A percentile compares a stretch with the other conserved stretches of the same genome.
Conservation (phyloP, 2,888 invertebrate genomes). For the Pollenia amentaria region DNA sequence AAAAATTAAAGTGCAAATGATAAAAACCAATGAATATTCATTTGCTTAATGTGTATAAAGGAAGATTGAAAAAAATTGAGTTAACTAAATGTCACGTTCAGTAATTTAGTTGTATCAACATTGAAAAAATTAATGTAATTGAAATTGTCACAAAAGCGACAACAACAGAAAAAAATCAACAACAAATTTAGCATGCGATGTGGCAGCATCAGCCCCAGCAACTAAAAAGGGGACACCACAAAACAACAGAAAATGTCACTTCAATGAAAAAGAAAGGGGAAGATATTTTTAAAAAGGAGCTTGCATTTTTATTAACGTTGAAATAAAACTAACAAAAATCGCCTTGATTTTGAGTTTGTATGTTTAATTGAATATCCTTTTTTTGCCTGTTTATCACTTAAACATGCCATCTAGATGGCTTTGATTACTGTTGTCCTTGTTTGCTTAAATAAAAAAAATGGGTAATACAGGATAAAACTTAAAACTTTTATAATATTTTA, state of each 20-base stretch:
- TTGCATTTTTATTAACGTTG: conserved; percentile 40
- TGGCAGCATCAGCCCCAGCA: background rate
- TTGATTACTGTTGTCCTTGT: conserved; percentile 4
- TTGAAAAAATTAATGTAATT: conserved; percentile 69
- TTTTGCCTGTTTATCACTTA: conserved; percentile 2
- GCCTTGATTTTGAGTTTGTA: conserved; percentile 2
- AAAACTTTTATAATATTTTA: conserved; percentile 22
- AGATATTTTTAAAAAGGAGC: background rate
- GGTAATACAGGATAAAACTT: background rate
- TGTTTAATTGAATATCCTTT: conserved; percentile 18
- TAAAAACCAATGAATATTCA: conserved; percentile 32
- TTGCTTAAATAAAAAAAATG: background rate
- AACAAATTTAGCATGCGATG: background rate
- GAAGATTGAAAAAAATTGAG: background rate
- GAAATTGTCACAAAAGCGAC: conserved; percentile 48
- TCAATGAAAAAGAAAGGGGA: background rate
- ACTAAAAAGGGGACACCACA: background rate
- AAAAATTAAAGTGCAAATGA: background rate
- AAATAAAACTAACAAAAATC: conserved; percentile 4
- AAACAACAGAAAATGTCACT: background rate
- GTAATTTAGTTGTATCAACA: conserved; percentile 72
- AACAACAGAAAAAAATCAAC: background rate
- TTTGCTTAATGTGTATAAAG: conserved; percentile 30
- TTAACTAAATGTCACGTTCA: conserved; percentile 71
- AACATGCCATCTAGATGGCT: background rate